Percentiles rank a stretch among this genome's conserved stretches.
Conservation (phyloP, 2,113 vertebrate genomes). For the Megaleporinus macrocephalus region DNA sequence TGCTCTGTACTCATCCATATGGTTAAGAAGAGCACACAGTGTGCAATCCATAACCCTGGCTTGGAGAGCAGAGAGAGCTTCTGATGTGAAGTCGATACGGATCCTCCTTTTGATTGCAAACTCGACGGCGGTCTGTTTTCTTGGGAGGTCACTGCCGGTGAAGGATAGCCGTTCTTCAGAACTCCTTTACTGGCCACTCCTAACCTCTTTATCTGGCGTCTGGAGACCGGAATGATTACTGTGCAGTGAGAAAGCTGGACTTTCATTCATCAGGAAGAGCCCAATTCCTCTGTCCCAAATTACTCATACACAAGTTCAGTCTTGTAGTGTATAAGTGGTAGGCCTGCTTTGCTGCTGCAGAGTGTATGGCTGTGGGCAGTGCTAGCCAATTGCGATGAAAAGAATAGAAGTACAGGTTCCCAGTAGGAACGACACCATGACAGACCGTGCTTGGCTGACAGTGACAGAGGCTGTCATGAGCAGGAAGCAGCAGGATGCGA, state of each 20-base stretch:
- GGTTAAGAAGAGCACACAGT: not conserved
- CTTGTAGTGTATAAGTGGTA: not conserved
- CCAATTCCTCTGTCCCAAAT: not conserved
- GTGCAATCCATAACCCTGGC: not conserved
- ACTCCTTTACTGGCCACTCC: not conserved
- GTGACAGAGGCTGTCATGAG: not conserved
- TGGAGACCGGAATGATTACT: not conserved
- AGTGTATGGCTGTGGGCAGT: not conserved
- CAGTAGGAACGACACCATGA: not conserved
- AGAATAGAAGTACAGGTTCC: not conserved
- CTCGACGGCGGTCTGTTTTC: conserved; percentile 1
- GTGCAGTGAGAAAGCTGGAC: conserved; percentile 5
- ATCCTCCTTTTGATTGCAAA: conserved; percentile 25
- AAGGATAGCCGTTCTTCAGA: conserved; percentile 27
- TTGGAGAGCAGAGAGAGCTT: not conserved
- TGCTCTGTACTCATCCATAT: not conserved
- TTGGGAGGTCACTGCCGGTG: conserved; percentile 12
- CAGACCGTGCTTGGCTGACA: not conserved
- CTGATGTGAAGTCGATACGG: conserved; percentile 19
- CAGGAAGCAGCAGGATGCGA: not conserved
- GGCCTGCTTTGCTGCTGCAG: not conserved
- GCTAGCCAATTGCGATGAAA: too few species aligned
- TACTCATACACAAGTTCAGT: not conserved
- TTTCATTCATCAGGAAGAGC: not conserved
- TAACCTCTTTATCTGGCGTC: conserved; percentile 24